These are phyloP conservation scores for Volucella inflata DNA, from an alignment of 2,888 invertebrate species.

Conservation along the genomic window DNA sequence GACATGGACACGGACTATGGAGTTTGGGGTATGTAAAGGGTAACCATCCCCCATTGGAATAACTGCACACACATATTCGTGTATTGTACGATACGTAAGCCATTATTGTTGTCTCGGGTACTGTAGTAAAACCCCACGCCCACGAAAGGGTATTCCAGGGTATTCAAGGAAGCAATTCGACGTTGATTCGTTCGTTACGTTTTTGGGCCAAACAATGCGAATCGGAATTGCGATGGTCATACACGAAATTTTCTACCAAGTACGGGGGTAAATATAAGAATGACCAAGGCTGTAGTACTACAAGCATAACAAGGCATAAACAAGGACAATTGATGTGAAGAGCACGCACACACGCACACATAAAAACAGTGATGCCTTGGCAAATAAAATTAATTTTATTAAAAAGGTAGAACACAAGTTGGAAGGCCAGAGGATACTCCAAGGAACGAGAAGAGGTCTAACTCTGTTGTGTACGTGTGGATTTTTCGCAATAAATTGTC, in stretches of 20 bases:
- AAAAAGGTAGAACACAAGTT: slow-evolving; percentile 64
- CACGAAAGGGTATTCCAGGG: slow-evolving; percentile 68
- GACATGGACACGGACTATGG: not conserved
- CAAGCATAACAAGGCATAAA: slow-evolving; percentile 64
- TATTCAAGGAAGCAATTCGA: slow-evolving; percentile 66
- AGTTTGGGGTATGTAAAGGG: slow-evolving; percentile 52
- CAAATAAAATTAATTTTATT: slow-evolving; percentile 74
- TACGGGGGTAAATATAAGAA: not conserved
- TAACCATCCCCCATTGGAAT: slow-evolving; percentile 17
- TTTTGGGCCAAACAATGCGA: slow-evolving; percentile 53
- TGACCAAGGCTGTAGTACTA: slow-evolving; percentile 15
- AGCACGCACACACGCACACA: slow-evolving; percentile 48
- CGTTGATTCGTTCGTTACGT: slow-evolving; percentile 64
- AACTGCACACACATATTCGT: slow-evolving; percentile 27
- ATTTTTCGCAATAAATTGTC: slow-evolving; percentile 54
- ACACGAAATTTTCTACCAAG: slow-evolving; percentile 39
- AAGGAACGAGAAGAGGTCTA: slow-evolving; percentile 16
- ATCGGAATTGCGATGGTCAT: slow-evolving; percentile 58
- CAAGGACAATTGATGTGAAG: slow-evolving; percentile 67
- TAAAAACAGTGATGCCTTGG: slow-evolving; percentile 43
- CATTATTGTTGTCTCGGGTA: slow-evolving; percentile 42
- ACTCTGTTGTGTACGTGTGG: slow-evolving; percentile 25
- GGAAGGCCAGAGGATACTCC: slow-evolving; percentile 2
- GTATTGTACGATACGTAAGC: slow-evolving; percentile 13
- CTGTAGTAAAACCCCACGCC: slow-evolving; percentile 30